Conservation (phyloP, 2,797 vertebrate genomes). For the Sebastes paucispinis region DNA sequence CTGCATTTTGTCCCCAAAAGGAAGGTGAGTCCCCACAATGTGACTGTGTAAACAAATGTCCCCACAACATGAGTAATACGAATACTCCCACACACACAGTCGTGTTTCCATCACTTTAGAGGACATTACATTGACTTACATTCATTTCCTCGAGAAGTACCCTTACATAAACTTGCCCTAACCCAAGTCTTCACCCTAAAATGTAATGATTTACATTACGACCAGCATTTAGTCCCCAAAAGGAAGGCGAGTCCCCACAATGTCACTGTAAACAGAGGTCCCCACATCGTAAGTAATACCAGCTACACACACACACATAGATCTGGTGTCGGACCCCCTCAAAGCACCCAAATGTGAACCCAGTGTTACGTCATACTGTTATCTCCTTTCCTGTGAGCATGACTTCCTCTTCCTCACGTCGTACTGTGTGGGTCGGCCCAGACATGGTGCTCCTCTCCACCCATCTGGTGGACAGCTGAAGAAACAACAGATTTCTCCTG, state of each 20-base stretch:
- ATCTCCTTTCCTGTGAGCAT: slow-evolving; percentile 41
- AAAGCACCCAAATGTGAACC: slow-evolving; percentile 19
- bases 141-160: too few relatives aligned
- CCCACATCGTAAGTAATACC: background rate
- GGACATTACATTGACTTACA: too few relatives aligned
- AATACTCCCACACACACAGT: too few relatives aligned
- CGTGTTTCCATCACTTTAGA: too few relatives aligned
- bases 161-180: background rate
- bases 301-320: slow-evolving; percentile 8
- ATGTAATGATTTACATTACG: background rate
- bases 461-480: slow-evolving; percentile 45
- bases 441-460: slow-evolving; percentile 67
- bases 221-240: background rate
- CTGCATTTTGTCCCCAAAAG: too few relatives aligned
- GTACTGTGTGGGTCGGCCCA: slow-evolving; percentile 47
- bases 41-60: too few relatives aligned
- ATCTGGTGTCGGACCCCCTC: slow-evolving; percentile 12
- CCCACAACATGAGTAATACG: too few relatives aligned
- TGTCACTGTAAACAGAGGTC: background rate
- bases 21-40: too few relatives aligned
- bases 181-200: background rate
- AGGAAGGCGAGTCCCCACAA: background rate
- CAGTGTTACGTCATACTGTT: slow-evolving; percentile 17
- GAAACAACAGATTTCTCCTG: slow-evolving; percentile 11
- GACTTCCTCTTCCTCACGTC: slow-evolving; percentile 43